Evolutionary conservation across 2,797 vertebrate genomes (phyloP).

Genomic region (Botia almorhae): DNA sequence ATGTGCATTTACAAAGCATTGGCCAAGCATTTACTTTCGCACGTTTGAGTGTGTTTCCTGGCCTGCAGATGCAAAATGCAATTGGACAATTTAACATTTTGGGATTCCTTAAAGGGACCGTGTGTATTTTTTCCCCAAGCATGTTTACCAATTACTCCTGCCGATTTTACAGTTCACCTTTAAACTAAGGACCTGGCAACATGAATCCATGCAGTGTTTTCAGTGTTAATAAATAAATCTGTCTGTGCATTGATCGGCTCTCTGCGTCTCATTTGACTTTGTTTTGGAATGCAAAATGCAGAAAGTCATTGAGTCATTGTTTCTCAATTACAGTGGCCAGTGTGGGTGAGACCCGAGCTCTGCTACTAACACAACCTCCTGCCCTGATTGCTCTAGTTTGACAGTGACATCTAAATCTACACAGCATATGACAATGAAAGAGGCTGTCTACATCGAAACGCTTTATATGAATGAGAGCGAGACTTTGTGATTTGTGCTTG

Average conservation of each 20-base stretch:
- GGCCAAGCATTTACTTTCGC: too few relatives aligned
- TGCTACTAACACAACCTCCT: not conserved
- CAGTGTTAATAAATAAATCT: constrained; percentile 32
- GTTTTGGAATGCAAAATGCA: constrained; percentile 77
- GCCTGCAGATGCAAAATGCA: too few relatives aligned
- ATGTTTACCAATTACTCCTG: not conserved
- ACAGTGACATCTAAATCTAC: not conserved
- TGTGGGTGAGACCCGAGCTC: not conserved
- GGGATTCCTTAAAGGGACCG: not conserved
- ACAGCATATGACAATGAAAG: not conserved
- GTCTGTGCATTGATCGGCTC: not conserved
- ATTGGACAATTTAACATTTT: not conserved
- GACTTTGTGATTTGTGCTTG: constrained; percentile 4
- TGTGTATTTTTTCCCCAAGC: not conserved
- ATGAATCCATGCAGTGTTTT: not conserved
- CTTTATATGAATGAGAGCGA: not conserved
- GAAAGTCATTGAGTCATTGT: not conserved
- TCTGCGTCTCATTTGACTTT: constrained; percentile 73
- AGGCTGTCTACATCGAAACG: not conserved
- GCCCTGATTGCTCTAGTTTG: not conserved
- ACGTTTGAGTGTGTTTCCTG: too few relatives aligned
- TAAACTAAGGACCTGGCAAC: not conserved
- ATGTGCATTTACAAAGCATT: too few relatives aligned
- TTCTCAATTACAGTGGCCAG: constrained; percentile 8
- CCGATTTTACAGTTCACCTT: not conserved